A percentile compares a stretch with the other conserved stretches of the same genome.
These are phyloP conservation scores for Telmatochromis sp. DNA, from an alignment of 2,113 vertebrate genomes.

Conservation along the genomic window DNA sequence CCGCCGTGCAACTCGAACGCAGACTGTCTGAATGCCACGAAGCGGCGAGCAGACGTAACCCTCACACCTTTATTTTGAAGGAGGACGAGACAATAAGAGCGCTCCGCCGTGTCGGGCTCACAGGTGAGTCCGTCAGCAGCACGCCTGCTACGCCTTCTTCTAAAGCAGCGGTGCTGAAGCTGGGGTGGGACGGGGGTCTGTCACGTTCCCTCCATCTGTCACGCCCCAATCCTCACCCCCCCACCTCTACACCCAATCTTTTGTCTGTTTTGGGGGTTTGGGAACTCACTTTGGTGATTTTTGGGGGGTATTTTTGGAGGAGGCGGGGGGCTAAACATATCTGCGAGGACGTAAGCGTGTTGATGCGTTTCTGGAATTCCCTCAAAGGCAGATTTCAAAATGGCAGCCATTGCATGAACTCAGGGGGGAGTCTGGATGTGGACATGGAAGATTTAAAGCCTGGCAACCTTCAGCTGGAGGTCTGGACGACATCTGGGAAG, in stretches of 20 bases:
- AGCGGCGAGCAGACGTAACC: neutral
- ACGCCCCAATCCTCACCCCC: neutral
- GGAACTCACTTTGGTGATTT: neutral
- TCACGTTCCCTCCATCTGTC: conserved; percentile 34
- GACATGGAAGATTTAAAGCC: neutral
- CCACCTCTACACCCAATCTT: neutral
- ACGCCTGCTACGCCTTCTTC: conserved; percentile 34
- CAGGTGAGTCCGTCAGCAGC: conserved; percentile 31
- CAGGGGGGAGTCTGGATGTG: neutral
- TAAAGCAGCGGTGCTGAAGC: conserved; percentile 25
- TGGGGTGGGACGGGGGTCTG: conserved; percentile 34
- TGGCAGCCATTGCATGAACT: neutral
- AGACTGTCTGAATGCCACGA: neutral
- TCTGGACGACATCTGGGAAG: neutral
- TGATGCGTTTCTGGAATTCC: neutral
- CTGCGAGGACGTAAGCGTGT: neutral
- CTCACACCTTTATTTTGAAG: neutral
- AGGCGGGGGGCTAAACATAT: neutral
- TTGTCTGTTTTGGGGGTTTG: neutral
- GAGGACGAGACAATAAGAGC: neutral
- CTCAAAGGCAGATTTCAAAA: conserved; percentile 24
- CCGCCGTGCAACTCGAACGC: neutral
- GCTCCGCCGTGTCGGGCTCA: conserved; percentile 24
- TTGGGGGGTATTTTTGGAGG: neutral
- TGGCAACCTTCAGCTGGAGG: neutral